Base-by-base conservation (phyloP, 2,888 invertebrate species). In the Synanthedon formicaeformis region DNA sequence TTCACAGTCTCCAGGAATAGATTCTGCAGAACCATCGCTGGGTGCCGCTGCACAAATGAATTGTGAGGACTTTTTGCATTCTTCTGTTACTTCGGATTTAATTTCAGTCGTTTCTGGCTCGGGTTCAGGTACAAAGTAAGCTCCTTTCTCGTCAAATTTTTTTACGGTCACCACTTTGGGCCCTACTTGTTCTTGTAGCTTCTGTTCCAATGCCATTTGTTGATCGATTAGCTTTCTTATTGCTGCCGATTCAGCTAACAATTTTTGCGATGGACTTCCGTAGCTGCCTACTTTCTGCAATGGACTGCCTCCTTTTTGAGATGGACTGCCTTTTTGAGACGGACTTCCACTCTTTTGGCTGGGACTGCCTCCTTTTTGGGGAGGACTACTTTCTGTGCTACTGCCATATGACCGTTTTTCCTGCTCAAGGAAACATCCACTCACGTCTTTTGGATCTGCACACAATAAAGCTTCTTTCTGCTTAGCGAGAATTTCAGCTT, bases 391-490 rank as follows among this genome's bases (percentile, higher is more conserved):
- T 57, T 90, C 90, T 2, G 90, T 89, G 60, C 90, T 91, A 55
- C 91, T 91, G 56, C 86, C 83, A 53, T 88, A 88, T 1, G 85
- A 86, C 2, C 88, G 75, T 62, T 84, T 87, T 66, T 88, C 88
- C 65, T 84, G 77, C 67, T 88, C 88, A 48, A 88, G 69, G 65
- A 88, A 88, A 67, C 77, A 73, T 16, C 85, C 72, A 54, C 85
- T 88, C 1, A 84, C 85, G 61, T 82, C 76, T 62, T 88, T 88
- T 12, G 88, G 88, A 60, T 91, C 91, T 2, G 90, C 90, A 52
- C 89, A 74, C 6, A 97, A 77, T 52, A 94, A 73, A 16, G 94
- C 94, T 65, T 96, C 96, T 73, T 96, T 96, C 78, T 95, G 95
- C 65, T 94, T 92, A 0, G 94, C 96, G 57, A 93, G 91, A 50